Percentiles rank a stretch among this genome's conserved stretches.
Evolutionary conservation across 2,888 invertebrate species (phyloP).

Genomic region (Lepidocyrtoides sp.): DNA sequence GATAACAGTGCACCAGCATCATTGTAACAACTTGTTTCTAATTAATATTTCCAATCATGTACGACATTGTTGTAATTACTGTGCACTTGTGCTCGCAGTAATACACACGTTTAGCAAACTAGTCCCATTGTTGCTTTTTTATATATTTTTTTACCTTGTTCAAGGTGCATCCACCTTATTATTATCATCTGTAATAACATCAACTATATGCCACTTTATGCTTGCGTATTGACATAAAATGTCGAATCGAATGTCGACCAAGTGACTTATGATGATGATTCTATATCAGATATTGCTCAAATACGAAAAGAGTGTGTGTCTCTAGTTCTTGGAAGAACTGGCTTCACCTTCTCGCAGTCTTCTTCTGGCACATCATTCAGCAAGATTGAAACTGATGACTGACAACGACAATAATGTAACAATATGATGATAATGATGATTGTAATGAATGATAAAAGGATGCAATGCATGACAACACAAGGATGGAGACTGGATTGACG

Average conservation of each 20-base stretch:
- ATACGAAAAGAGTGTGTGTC: too few species aligned
- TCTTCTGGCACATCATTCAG: constrained; percentile 37
- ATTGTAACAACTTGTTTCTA: constrained; percentile 58
- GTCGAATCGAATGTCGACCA: constrained; percentile 64
- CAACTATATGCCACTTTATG: constrained; percentile 27
- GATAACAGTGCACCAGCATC: background rate
- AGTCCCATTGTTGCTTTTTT: background rate
- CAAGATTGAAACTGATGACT: constrained; percentile 53
- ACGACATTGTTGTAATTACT: constrained; percentile 66
- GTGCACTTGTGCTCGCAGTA: constrained; percentile 20
- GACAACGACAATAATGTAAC: constrained; percentile 64
- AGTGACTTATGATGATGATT: constrained; percentile 69
- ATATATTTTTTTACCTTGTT: constrained; percentile 46
- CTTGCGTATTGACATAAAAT: constrained; percentile 40
- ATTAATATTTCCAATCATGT: constrained; percentile 78
- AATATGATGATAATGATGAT: constrained; percentile 70
- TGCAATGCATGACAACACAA: constrained; percentile 49
- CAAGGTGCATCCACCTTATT: background rate
- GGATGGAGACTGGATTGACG: constrained; percentile 57
- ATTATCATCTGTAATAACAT: constrained; percentile 44
- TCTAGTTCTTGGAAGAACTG: background rate
- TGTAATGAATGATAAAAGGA: constrained; percentile 72
- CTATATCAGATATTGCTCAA: background rate
- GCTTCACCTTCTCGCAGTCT: constrained; percentile 22
- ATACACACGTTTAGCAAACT: too few species aligned